phyloP scores from a whole-genome alignment of 2,888 invertebrate genomes.

The Thecocarcelia acutangulata region DNA sequence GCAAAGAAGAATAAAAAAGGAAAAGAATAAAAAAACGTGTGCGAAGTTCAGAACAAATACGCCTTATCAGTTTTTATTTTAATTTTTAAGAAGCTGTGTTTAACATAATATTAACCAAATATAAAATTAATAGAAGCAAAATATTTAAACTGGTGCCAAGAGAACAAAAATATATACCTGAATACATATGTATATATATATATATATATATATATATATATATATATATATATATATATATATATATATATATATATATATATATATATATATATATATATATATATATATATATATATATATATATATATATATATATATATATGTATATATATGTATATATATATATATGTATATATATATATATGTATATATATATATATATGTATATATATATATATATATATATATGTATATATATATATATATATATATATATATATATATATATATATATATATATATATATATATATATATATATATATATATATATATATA shows the following conservation, averaged over 20 bases:
- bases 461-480: slow-evolving; percentile 15
- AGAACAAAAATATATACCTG: background rate
- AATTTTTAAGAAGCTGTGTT: too few relatives aligned
- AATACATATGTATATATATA: background rate
- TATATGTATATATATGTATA: slow-evolving; percentile 5
- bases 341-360: slow-evolving; percentile 17
- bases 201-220: slow-evolving; percentile 13
- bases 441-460: slow-evolving; percentile 17
- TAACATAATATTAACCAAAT: too few relatives aligned
- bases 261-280: slow-evolving; percentile 13
- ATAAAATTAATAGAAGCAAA: too few relatives aligned
- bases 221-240: slow-evolving; percentile 7
- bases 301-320: slow-evolving; percentile 13
- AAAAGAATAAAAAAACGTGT: slow-evolving; percentile 64
- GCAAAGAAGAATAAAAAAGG: slow-evolving; percentile 63
- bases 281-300: slow-evolving; percentile 13
- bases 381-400: slow-evolving; percentile 15
- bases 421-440: slow-evolving; percentile 7
- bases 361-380: slow-evolving; percentile 6
- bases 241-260: slow-evolving; percentile 4
- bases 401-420: slow-evolving; percentile 12
- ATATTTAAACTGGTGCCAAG: too few relatives aligned
- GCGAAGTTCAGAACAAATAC: slow-evolving; percentile 55
- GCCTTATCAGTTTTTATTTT: too few relatives aligned
- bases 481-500: slow-evolving; percentile 15